Evolutionary conservation across 2,888 invertebrate genomes (phyloP).

Genomic region (Schizaphis graminum): DNA sequence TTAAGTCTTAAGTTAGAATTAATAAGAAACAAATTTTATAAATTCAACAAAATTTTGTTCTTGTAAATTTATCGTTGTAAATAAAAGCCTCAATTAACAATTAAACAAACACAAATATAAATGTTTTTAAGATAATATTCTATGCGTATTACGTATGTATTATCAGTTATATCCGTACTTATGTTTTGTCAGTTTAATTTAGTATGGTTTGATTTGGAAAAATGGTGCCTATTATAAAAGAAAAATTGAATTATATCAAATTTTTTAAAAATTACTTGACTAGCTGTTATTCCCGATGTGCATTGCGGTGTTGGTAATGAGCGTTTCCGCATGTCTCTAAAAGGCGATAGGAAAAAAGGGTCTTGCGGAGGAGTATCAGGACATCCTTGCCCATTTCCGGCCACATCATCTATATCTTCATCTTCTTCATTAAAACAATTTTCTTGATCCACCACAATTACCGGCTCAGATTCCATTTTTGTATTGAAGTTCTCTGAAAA

Average conservation of each 20-base stretch:
- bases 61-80: not conserved
- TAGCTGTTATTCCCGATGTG: slow-evolving; percentile 87
- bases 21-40: not conserved
- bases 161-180: not conserved
- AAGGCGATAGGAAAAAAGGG: slow-evolving; percentile 86
- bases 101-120: not conserved
- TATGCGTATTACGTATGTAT: not conserved
- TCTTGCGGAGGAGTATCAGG: slow-evolving; percentile 79
- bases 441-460: slow-evolving; percentile 62
- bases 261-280: slow-evolving; percentile 74
- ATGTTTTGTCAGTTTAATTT: not conserved
- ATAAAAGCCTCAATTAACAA: not conserved
- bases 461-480: slow-evolving; percentile 61
- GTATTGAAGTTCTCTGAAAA: slow-evolving; percentile 32
- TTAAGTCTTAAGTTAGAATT: not conserved
- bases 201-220: not conserved
- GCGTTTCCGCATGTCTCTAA: slow-evolving; percentile 84
- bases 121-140: not conserved
- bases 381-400: slow-evolving; percentile 40
- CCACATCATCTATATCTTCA: slow-evolving; percentile 50
- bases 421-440: slow-evolving; percentile 62
- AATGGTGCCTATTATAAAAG: not conserved
- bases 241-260: not conserved
- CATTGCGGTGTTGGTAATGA: slow-evolving; percentile 88
- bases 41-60: not conserved